These are phyloP conservation scores for Stylophora pistillata DNA, from an alignment of 64 coral and sea anemone genomes.

Conservation along the genomic window DNA sequence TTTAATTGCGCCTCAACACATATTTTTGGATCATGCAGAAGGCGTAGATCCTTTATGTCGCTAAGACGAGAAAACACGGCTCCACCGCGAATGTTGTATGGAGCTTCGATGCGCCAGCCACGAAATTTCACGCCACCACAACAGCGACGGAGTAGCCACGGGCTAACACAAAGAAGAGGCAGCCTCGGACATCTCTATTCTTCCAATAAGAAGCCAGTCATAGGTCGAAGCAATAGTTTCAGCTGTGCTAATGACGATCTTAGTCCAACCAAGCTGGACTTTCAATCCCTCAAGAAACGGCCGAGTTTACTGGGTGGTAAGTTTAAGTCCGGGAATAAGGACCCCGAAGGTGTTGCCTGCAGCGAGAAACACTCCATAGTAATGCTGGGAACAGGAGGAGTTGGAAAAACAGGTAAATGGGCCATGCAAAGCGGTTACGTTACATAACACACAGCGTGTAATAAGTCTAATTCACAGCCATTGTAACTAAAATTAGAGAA, in stretches of 20 bases:
- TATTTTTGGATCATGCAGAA: background rate
- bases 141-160: background rate
- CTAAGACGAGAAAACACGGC: slow-evolving; percentile 16
- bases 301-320: slow-evolving; percentile 45
- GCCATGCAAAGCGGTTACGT: background rate
- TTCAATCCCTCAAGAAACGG: slow-evolving; percentile 26
- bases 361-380: slow-evolving; percentile 59
- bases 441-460: background rate
- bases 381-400: slow-evolving; percentile 53
- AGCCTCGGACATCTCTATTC: background rate
- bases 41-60: background rate
- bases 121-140: slow-evolving; percentile 14
- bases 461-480: background rate
- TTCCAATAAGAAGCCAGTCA: background rate
- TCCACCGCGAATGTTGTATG: background rate
- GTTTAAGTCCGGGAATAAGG: slow-evolving; percentile 20
- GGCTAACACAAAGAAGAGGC: background rate
- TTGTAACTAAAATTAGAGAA: background rate
- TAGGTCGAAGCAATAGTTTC: slow-evolving; percentile 45
- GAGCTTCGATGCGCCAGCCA: slow-evolving; percentile 15
- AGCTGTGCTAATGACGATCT: slow-evolving; percentile 1
- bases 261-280: slow-evolving; percentile 29
- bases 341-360: background rate
- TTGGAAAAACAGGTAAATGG: slow-evolving; percentile 62
- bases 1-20: background rate